Evolutionary conservation across 2,888 invertebrate species (phyloP).

Genomic region (Heteromurus nitidus): DNA sequence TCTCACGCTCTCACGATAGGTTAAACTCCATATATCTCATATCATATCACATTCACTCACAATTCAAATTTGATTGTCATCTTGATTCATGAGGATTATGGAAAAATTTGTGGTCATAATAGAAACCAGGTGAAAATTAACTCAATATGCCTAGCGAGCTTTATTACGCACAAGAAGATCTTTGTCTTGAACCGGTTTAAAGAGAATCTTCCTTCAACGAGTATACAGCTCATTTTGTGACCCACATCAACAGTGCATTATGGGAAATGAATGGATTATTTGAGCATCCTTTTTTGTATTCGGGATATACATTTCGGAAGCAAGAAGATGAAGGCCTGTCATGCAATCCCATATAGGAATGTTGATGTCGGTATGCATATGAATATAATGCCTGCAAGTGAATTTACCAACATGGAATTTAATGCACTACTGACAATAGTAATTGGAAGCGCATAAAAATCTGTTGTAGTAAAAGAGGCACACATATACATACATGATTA

Average conservation of each 20-base stretch:
- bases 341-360: neutral
- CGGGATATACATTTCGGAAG: slow-evolving; percentile 1
- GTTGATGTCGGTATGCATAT: too few relatives aligned
- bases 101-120: too few relatives aligned
- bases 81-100: too few relatives aligned
- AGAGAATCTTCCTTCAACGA: neutral
- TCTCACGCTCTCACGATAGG: too few relatives aligned
- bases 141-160: too few relatives aligned
- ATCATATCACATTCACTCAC: too few relatives aligned
- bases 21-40: too few relatives aligned
- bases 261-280: too few relatives aligned
- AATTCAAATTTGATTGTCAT: too few relatives aligned
- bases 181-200: slow-evolving; percentile 4
- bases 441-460: slow-evolving; percentile 8
- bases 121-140: too few relatives aligned
- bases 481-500: slow-evolving; percentile 12
- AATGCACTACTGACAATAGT: neutral
- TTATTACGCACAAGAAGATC: neutral
- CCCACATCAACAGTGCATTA: slow-evolving; percentile 17
- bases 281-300: neutral
- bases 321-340: neutral
- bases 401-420: neutral
- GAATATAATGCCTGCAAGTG: neutral
- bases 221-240: too few relatives aligned
- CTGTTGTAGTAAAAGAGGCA: neutral